phyloP scores from a whole-genome alignment of 2,797 vertebrate species.

The Gallinago nigripennis region DNA sequence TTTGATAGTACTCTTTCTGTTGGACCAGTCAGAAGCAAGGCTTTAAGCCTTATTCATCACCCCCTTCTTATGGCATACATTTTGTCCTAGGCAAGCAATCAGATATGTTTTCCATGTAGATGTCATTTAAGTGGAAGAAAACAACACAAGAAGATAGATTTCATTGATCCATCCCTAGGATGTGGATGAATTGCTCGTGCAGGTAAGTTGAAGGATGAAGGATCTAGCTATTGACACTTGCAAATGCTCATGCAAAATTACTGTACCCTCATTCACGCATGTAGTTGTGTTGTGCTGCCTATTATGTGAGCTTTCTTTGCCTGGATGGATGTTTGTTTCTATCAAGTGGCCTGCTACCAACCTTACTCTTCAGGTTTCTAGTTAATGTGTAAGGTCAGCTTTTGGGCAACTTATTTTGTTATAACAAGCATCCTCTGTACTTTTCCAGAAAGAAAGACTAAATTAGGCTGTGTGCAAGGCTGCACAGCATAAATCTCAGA shows the following conservation, averaged over 20 bases:
- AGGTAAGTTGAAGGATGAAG: not conserved
- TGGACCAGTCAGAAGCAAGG: not conserved
- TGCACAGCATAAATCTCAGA: not conserved
- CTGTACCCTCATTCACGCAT: not conserved
- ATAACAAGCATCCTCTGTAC: not conserved
- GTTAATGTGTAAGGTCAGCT: not conserved
- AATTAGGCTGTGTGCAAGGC: not conserved
- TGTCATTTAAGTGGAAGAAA: not conserved
- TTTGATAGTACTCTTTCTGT: not conserved
- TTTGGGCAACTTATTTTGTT: not conserved
- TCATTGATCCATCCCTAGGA: not conserved
- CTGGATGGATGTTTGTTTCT: not conserved
- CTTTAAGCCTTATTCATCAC: not conserved
- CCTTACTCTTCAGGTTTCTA: not conserved
- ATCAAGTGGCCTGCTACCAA: not conserved
- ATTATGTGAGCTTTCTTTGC: not conserved
- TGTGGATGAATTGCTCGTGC: not conserved
- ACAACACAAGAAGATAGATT: not conserved
- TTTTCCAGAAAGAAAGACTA: not conserved
- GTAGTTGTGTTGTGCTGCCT: not conserved
- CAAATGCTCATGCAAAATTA: not conserved
- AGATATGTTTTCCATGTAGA: not conserved
- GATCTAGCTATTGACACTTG: not conserved
- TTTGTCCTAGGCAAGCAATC: not conserved
- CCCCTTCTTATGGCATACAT: rapidly evolving